Evolutionary conservation across 2,797 vertebrate species (phyloP).

Genomic region (Cyclopterus lumpus): DNA sequence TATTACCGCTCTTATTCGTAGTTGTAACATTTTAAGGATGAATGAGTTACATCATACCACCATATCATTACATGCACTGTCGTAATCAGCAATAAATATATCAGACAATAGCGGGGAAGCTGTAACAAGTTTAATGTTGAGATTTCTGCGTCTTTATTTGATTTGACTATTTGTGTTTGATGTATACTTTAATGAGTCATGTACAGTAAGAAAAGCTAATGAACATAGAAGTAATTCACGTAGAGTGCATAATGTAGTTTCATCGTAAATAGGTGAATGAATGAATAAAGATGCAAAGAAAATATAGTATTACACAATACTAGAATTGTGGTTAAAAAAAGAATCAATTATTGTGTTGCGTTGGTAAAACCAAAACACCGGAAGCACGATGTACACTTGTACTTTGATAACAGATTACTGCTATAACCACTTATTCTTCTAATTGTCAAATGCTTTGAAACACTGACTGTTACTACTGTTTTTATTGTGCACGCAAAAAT

Average conservation of each 20-base stretch:
- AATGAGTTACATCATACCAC: slow-evolving; percentile 14
- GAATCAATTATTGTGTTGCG: slow-evolving; percentile 46
- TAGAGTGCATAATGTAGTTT: slow-evolving; percentile 6
- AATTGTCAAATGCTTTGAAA: slow-evolving; percentile 45
- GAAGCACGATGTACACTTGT: slow-evolving; percentile 17
- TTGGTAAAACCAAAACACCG: slow-evolving; percentile 54
- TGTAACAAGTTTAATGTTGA: slow-evolving; percentile 4
- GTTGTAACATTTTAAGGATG: slow-evolving; percentile 18
- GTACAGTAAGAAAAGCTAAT: background rate
- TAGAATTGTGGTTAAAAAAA: slow-evolving; percentile 14
- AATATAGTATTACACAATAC: slow-evolving; percentile 40
- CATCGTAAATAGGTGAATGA: slow-evolving; percentile 5
- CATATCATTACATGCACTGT: slow-evolving; percentile 15
- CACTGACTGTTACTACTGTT: slow-evolving; percentile 49
- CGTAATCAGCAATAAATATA: slow-evolving; percentile 30
- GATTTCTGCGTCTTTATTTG: slow-evolving; percentile 14
- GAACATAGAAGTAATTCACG: slow-evolving; percentile 2
- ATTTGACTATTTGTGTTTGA: slow-evolving; percentile 31
- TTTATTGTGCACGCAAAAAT: slow-evolving; percentile 65
- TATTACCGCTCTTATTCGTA: slow-evolving; percentile 15
- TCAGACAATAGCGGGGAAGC: slow-evolving; percentile 14
- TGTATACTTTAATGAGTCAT: slow-evolving; percentile 12
- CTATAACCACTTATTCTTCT: slow-evolving; percentile 39
- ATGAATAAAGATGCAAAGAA: slow-evolving; percentile 20
- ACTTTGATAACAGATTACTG: slow-evolving; percentile 41